phyloP scores from a whole-genome alignment of 2,888 invertebrate genomes.

The Dynastes hyllus region DNA sequence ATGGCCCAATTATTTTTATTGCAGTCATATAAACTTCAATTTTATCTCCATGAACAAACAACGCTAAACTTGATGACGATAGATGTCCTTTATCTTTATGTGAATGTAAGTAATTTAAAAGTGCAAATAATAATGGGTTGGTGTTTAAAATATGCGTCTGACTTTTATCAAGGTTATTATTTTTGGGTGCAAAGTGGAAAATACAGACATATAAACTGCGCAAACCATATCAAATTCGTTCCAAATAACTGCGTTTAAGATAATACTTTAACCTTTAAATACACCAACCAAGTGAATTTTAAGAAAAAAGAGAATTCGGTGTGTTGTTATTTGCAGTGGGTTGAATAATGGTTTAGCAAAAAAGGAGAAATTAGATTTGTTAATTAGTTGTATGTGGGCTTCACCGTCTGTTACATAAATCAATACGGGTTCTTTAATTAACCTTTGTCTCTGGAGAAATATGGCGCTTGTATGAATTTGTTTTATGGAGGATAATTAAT shows the following conservation, averaged over 20 bases:
- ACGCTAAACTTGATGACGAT: neutral
- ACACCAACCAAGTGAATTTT: neutral
- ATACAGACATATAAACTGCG: too few species aligned
- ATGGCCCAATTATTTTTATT: conserved; percentile 19
- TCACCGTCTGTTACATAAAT: neutral
- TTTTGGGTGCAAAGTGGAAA: too few species aligned
- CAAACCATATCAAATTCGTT: neutral
- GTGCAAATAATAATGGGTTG: neutral
- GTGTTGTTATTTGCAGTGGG: neutral
- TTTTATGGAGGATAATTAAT: too few species aligned
- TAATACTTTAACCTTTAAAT: neutral
- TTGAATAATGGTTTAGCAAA: neutral
- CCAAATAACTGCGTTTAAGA: neutral
- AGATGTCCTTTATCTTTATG: neutral
- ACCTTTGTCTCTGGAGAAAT: too few species aligned
- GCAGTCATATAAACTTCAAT: conserved; percentile 17
- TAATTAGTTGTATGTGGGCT: neutral
- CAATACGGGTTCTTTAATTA: conserved; percentile 3
- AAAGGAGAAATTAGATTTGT: neutral
- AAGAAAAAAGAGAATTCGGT: neutral
- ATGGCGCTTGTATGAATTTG: too few species aligned
- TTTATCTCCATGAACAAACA: conserved; percentile 3
- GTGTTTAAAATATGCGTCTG: too few species aligned
- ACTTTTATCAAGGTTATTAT: too few species aligned
- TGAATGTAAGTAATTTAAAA: neutral